Conservation (phyloP, 2,888 invertebrate species). For the Craniophora ligustri region DNA sequence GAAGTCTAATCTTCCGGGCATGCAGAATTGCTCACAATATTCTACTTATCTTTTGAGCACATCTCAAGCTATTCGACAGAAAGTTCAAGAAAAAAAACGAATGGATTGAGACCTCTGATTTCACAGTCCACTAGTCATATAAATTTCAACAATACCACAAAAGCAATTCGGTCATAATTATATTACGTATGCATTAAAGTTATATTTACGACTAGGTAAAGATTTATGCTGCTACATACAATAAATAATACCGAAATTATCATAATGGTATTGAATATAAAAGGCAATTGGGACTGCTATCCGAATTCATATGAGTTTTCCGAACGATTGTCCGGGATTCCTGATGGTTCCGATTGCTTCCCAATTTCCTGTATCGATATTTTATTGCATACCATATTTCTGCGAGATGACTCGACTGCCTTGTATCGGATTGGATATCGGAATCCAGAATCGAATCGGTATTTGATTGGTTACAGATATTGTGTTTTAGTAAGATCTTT, state of each 20-base stretch:
- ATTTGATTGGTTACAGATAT: constrained; percentile 76
- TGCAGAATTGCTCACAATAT: too few species aligned
- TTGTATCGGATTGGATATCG: constrained; percentile 72
- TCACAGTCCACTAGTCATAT: too few species aligned
- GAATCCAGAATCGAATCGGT: constrained; percentile 66
- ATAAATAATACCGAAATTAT: constrained; percentile 53
- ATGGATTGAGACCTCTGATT: too few species aligned
- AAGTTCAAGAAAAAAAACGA: too few species aligned
- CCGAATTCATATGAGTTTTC: constrained; percentile 62
- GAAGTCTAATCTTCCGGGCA: too few species aligned
- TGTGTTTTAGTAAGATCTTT: constrained; percentile 36
- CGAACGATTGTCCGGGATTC: constrained; percentile 70
- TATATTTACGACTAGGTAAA: constrained; percentile 51
- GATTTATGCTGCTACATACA: constrained; percentile 54
- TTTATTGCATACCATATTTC: constrained; percentile 85
- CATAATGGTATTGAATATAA: constrained; percentile 60
- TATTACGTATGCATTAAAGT: constrained; percentile 49
- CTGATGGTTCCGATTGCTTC: constrained; percentile 73
- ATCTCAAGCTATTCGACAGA: too few species aligned
- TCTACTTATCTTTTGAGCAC: too few species aligned
- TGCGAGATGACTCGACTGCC: constrained; percentile 70
- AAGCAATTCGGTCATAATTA: constrained; percentile 37
- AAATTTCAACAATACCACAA: constrained; percentile 31
- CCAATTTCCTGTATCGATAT: constrained; percentile 80
- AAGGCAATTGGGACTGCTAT: constrained; percentile 52